Evolutionary conservation across 2,113 vertebrate genomes (phyloP).

Genomic region (Tinamus guttatus): DNA sequence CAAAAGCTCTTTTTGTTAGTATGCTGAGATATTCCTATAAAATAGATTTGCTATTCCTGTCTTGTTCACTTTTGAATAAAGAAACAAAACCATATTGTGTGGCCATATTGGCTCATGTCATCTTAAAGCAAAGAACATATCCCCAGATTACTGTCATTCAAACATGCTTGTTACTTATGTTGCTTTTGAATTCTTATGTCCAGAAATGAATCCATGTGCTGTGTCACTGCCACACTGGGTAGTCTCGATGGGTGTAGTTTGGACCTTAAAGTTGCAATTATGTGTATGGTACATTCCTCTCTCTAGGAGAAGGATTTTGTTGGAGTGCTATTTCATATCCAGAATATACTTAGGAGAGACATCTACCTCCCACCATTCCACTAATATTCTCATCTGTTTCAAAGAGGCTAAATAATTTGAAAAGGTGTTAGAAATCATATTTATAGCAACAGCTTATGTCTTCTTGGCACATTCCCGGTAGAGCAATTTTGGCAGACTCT

Average conservation of each 20-base stretch:
- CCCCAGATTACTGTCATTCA: not conserved
- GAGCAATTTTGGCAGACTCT: slow-evolving; percentile 29
- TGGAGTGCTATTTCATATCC: not conserved
- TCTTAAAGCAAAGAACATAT: not conserved
- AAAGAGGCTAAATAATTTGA: slow-evolving; percentile 55
- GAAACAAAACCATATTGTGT: not conserved
- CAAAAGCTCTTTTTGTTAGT: not conserved
- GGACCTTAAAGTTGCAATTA: not conserved
- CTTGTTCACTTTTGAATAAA: not conserved
- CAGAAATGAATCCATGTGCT: not conserved
- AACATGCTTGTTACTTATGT: not conserved
- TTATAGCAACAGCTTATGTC: slow-evolving; percentile 53
- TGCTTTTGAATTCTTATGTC: not conserved
- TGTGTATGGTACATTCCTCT: not conserved
- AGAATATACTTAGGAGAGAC: slow-evolving; percentile 30
- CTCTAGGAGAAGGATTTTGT: not conserved
- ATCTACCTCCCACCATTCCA: slow-evolving; percentile 41
- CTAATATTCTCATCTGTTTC: slow-evolving; percentile 41
- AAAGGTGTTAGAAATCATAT: slow-evolving; percentile 38
- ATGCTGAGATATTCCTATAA: not conserved
- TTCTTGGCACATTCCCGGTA: slow-evolving; percentile 30
- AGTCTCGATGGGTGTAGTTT: not conserved
- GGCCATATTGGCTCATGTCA: not conserved
- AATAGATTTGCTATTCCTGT: not conserved
- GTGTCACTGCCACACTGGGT: not conserved